Evolutionary conservation across 2,888 invertebrate genomes (phyloP).

Genomic region (Cerceris ruficornis): DNA sequence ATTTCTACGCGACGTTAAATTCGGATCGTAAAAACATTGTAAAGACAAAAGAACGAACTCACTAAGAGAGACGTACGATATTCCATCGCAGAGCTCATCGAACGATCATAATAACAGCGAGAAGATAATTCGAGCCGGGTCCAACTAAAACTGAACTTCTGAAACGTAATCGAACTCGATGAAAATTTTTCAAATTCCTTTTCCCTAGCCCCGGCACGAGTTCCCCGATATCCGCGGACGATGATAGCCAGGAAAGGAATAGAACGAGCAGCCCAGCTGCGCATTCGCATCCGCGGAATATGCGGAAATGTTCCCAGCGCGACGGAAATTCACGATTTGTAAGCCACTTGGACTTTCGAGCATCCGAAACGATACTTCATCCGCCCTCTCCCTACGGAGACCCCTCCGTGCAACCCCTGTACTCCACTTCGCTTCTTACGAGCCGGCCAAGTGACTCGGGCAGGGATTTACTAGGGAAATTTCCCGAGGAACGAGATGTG

Average conservation of each 20-base stretch:
- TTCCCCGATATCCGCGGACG: neutral
- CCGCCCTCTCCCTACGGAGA: conserved; percentile 41
- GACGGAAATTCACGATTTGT: conserved; percentile 71
- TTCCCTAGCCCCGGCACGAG: neutral
- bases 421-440: conserved; percentile 55
- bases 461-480: conserved; percentile 65
- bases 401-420: conserved; percentile 1
- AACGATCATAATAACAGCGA: conserved; percentile 19
- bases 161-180: conserved; percentile 24
- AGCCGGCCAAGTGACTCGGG: conserved; percentile 60
- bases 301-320: conserved; percentile 55
- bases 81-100: conserved; percentile 10
- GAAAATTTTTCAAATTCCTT: conserved; percentile 29
- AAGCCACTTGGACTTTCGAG: conserved; percentile 71
- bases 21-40: conserved; percentile 28
- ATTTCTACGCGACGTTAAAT: conserved; percentile 21
- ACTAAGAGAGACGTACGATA: neutral
- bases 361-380: conserved; percentile 69
- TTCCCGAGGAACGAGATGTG: conserved; percentile 59
- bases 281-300: conserved; percentile 45
- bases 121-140: conserved; percentile 5
- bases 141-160: conserved; percentile 13
- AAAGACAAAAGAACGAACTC: conserved; percentile 14
- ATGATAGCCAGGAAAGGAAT: conserved; percentile 20
- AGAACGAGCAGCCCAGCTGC: conserved; percentile 18